Base-by-base conservation (phyloP, 2,113 vertebrate genomes). In the Gallinago media region DNA sequence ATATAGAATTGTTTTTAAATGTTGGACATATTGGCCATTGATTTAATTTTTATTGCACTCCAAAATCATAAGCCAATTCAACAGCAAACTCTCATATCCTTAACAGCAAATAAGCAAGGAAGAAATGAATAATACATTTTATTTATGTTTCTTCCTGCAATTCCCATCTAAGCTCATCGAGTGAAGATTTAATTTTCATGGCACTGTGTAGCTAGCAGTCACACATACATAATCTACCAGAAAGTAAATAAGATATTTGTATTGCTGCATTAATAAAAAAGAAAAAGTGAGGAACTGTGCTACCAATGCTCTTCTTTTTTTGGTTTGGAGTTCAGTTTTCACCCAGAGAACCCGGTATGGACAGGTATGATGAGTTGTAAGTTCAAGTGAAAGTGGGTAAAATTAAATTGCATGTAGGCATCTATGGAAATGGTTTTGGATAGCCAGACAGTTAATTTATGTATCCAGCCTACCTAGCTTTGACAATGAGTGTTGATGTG, bases 51-150 rank as follows among this genome's bases (percentile, higher is more conserved):
- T 96, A 92, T 95, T 97, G 68, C 9, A 2, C 47, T 92, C 42
- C 8, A 31, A 89, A 96, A 90, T 92, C 58, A 88, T 73, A 94
- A 93, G 49, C 49, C 61, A 76, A 59, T 95, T 88, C 79, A 92
- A 86, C 13, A 94, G 15, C 49, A 87, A 72, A 88, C 46, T 92
- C 34, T 72, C 75, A 67, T 47, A 89, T 78, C 61, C 84, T 94
- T 73, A 70, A 91, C 31, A 96, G 55, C 47, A 93, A 96, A 94
- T 85, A 94, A 93, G 89, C 56, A 89, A 82, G 17, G 89, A 93
- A 76, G 29, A 88, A 96, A 96, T 94, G 44, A 96, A 91, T 93
- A 96, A 96, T 96, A 50, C 27, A n/a, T 89, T 94, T 96, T 96
- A 92, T 95, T 94, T 95, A 78, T 86, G 61, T 81, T 91, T 46